Base-by-base conservation (phyloP, 2,797 vertebrate species). In the Acanthiza pusilla region DNA sequence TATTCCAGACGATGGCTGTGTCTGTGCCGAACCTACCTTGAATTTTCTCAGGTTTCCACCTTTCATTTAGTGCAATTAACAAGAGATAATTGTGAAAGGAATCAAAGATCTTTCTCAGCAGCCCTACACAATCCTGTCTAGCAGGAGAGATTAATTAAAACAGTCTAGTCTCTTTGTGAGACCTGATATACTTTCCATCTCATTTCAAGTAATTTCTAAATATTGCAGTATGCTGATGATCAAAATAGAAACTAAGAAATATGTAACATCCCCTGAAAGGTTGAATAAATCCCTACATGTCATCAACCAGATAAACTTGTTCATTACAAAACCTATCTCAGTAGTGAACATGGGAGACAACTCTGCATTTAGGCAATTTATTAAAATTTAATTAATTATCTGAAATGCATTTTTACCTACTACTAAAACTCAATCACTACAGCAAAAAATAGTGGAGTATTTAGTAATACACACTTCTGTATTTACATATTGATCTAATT, bases 361-460 rank as follows among this genome's bases (percentile, higher is more conserved):
- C 96, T 85, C 75, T 96, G 58, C 60, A 80, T 92, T 77, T 94
- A 92, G 74, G 65, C 40, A 91, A 81, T 94, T 81, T 91, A 85
- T 94, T 95, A 70, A 97, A 95, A 95, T 93, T 40, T 53, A 60
- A 87, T 85, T 91, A 91, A 40, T 80, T 95, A 73, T 92, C 84
- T 95, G 90, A 96, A 97, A 96, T 94, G 65, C 48, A 89, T 85
- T 68, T 81, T 91, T 95, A 92, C 78, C 22, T 54, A 85, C 77
- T 76, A 34, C 32, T 95, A 95, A 93, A 96, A 96, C 25, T 97
- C 88, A 95, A 63, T 85, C 91, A 74, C 7, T 63, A 89, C 18
- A 36, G 22, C 6, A 11, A 80, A 53, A 51, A 30, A 42, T 95
- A 88, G 74, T 72, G 38, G 15, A 29, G 11, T 53, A 95, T 72